Percentiles rank a stretch among this genome's conserved stretches.
Evolutionary conservation across 2,113 vertebrate species (phyloP).

Genomic region (Heterocephalus glaber): DNA sequence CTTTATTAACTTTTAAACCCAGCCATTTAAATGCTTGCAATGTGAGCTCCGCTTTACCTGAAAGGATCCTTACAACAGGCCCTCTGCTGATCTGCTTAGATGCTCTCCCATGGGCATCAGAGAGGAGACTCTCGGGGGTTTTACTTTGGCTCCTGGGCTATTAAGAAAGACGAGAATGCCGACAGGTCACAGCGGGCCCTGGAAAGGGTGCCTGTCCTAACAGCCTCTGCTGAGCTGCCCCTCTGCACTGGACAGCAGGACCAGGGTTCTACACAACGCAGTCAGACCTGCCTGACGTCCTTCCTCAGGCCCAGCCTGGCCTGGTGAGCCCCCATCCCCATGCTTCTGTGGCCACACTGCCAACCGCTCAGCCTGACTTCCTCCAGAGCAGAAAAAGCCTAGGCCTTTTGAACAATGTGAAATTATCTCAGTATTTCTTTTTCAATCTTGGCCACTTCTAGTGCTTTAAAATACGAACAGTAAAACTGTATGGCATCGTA

Average conservation of each 20-base stretch:
- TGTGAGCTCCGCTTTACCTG: neutral
- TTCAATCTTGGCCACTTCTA: neutral
- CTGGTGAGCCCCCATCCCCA: neutral
- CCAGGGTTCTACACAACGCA: rapidly evolving
- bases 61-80: neutral
- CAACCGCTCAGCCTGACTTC: neutral
- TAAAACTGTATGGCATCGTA: neutral
- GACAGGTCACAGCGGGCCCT: neutral
- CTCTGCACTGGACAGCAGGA: rapidly evolving
- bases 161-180: neutral
- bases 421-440: neutral
- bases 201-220: neutral
- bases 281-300: too few relatives aligned
- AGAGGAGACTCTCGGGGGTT: neutral
- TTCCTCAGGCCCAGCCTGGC: neutral
- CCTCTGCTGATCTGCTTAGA: neutral
- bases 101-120: neutral
- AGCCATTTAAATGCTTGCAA: neutral
- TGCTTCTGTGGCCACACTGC: neutral
- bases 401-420: neutral
- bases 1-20: constrained; percentile 61
- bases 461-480: neutral
- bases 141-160: neutral
- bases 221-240: neutral
- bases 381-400: neutral